Evolutionary conservation across 35 echinoderm and acorn worm genomes (phyloP).

Genomic region (Stichopus chloronotus): DNA sequence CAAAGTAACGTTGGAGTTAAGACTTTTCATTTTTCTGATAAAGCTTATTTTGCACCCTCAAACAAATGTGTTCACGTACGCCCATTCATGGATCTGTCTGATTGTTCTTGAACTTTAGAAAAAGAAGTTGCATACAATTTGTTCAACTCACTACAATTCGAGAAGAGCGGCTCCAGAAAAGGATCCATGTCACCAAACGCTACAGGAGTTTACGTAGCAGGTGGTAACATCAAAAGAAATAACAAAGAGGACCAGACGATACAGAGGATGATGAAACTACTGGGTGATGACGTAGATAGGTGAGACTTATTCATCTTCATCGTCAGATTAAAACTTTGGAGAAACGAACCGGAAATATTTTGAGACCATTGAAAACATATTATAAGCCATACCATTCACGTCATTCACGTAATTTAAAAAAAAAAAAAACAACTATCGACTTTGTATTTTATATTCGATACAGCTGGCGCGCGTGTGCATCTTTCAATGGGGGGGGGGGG

Average conservation of each 20-base stretch:
- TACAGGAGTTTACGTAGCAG: background rate
- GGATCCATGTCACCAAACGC: background rate
- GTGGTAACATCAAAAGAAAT: background rate
- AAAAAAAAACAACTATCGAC: too few species aligned
- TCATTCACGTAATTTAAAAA: too few species aligned
- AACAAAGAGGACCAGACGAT: slow-evolving; percentile 5
- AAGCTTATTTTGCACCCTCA: too few species aligned
- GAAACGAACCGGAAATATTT: background rate
- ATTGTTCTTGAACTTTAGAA: background rate
- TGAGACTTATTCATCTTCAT: background rate
- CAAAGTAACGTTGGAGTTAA: background rate
- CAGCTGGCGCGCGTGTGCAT: too few species aligned
- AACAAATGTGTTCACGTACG: background rate
- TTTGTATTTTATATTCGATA: too few species aligned
- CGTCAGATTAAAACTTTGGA: background rate
- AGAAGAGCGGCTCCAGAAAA: background rate
- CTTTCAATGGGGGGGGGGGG: too few species aligned
- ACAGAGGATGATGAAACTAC: slow-evolving; percentile 32
- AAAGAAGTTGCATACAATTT: slow-evolving; percentile 31
- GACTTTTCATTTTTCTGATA: background rate
- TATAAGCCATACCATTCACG: too few species aligned
- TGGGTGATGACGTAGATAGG: slow-evolving; percentile 24
- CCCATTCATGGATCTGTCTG: background rate
- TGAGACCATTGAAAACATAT: background rate
- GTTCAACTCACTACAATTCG: slow-evolving; percentile 25